phyloP scores from a whole-genome alignment of 2,797 vertebrate genomes.

The Gephyroberyx darwinii region DNA sequence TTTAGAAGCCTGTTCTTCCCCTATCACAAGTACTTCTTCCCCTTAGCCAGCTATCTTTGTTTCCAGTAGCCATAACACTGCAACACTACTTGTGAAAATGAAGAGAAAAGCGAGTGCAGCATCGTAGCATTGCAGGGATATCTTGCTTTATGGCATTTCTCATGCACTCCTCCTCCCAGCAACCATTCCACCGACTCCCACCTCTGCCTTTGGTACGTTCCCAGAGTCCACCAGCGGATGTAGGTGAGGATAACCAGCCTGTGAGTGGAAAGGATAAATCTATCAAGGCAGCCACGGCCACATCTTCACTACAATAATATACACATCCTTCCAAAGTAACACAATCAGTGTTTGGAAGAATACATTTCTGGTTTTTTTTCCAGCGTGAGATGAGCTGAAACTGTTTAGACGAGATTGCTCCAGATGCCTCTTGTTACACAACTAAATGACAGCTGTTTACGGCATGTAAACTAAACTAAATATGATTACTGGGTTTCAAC shows the following conservation, averaged over 20 bases:
- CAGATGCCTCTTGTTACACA: conserved; percentile 48
- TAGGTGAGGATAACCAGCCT: conserved; percentile 29
- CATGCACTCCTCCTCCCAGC: too few relatives aligned
- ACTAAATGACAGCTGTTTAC: conserved; percentile 63
- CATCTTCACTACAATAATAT: conserved; percentile 30
- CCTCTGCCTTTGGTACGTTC: neutral
- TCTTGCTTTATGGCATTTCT: too few relatives aligned
- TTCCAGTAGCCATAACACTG: neutral
- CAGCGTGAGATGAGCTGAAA: conserved; percentile 54
- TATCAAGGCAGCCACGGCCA: conserved; percentile 37
- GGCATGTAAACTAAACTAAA: conserved; percentile 53
- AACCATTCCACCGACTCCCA: neutral
- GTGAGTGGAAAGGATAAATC: conserved; percentile 2
- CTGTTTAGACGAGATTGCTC: conserved; percentile 50
- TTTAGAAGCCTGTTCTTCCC: too few relatives aligned
- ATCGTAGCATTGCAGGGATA: too few relatives aligned
- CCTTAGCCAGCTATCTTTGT: neutral
- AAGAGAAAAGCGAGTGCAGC: too few relatives aligned
- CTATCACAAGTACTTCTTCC: too few relatives aligned
- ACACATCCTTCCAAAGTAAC: conserved; percentile 36
- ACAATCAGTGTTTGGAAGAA: conserved; percentile 4
- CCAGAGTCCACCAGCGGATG: neutral
- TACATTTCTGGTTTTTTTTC: conserved; percentile 44
- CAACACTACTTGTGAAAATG: too few relatives aligned
- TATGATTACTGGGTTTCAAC: conserved; percentile 55